Evolutionary conservation across 2,888 invertebrate species (phyloP).

Genomic region (Netelia virgata): DNA sequence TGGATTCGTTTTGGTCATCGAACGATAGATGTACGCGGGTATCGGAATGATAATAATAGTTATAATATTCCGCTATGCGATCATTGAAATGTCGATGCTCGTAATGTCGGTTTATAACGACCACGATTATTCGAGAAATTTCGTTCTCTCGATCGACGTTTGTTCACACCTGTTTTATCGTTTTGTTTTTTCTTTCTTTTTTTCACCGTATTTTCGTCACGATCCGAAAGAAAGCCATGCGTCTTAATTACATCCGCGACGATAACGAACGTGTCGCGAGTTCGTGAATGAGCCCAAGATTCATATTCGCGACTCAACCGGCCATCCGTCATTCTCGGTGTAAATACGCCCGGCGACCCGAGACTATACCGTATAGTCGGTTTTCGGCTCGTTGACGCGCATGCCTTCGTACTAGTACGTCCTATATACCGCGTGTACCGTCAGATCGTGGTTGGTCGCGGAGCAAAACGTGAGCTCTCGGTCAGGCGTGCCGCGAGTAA

Average conservation of each 20-base stretch:
- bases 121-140: too few species aligned
- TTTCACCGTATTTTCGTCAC: too few species aligned
- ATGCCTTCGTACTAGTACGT: neutral
- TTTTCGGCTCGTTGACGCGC: too few species aligned
- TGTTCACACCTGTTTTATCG: too few species aligned
- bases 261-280: too few species aligned
- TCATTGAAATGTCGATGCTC: slow-evolving; percentile 1
- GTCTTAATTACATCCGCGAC: too few species aligned
- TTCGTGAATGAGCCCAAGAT: neutral
- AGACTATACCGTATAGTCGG: neutral
- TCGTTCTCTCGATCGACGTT: too few species aligned
- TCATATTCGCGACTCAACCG: neutral
- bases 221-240: too few species aligned
- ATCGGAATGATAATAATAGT: too few species aligned
- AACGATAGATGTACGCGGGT: neutral
- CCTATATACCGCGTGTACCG: neutral
- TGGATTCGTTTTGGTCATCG: neutral
- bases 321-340: neutral
- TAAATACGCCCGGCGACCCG: neutral
- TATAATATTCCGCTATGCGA: neutral
- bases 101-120: neutral
- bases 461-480: slow-evolving; percentile 21
- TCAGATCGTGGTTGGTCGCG: slow-evolving; percentile 5
- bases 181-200: too few species aligned
- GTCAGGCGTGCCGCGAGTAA: slow-evolving; percentile 41